Conservation (phyloP, 37 sponge, comb jelly and placozoan species). For the Theonella swinhoei region DNA sequence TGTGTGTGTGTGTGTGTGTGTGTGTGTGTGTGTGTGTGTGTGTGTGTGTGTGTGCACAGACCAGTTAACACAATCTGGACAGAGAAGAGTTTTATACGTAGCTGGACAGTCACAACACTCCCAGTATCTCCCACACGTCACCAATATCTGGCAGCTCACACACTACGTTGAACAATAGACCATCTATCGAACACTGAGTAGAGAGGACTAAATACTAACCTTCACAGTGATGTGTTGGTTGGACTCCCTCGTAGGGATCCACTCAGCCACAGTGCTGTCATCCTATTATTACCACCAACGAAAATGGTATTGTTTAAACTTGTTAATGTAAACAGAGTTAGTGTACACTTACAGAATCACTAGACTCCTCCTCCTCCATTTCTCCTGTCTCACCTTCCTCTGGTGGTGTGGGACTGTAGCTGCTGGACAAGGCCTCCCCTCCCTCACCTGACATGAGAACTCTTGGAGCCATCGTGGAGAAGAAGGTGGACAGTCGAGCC, state of each 20-base stretch:
- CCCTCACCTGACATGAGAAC: slow-evolving; percentile 57
- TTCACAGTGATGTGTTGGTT: not conserved
- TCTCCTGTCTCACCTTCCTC: slow-evolving; percentile 5
- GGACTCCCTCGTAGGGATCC: not conserved
- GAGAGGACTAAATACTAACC: not conserved
- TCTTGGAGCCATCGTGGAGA: slow-evolving; percentile 53
- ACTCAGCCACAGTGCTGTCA: not conserved
- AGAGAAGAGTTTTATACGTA: slow-evolving; percentile 20
- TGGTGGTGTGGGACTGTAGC: not conserved
- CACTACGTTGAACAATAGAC: slow-evolving; percentile 11
- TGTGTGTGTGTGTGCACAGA: too few relatives aligned
- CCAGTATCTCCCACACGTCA: slow-evolving; percentile 39
- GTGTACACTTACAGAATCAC: not conserved
- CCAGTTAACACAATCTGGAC: slow-evolving; percentile 57
- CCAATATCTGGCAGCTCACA: slow-evolving; percentile 15
- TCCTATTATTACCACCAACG: not conserved
- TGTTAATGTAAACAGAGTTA: not conserved
- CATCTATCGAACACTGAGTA: not conserved
- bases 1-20: too few relatives aligned
- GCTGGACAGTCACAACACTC: slow-evolving; percentile 54
- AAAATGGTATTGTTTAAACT: too few relatives aligned
- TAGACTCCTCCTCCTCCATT: slow-evolving; percentile 5
- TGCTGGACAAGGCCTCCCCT: not conserved
- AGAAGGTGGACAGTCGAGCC: slow-evolving; percentile 66
- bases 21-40: too few relatives aligned